Evolutionary conservation across 2,113 vertebrate genomes (phyloP), one percentile per base, ranked within the genome.

Genomic region (Mesembrinibis cayennensis): DNA sequence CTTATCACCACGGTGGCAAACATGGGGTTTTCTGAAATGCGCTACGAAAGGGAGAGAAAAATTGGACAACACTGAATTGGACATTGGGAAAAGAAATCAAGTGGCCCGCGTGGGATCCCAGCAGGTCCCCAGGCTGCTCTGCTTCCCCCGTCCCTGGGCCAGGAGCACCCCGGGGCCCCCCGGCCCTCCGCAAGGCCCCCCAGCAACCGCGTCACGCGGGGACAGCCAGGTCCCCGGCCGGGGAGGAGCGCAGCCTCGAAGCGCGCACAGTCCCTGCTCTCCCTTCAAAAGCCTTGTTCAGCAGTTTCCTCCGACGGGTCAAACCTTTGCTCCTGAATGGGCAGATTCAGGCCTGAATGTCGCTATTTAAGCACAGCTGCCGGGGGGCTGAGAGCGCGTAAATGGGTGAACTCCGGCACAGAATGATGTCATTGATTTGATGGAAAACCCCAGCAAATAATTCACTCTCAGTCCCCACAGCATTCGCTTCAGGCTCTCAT

Each of bases 261-360:
- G 47, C 1, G 3, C 19, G 18, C 36, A 9, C n/a, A 55, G n/a
- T 29, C 30, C 66, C 47, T 0, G 0, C 44, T 52, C 19, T 44
- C 63, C 63, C 50, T 42, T 91, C 74, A 93, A 97, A 97, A 90
- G 81, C 89, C 71, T 76, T 16, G 4, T 95, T 95, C 87, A 96
- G 96, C 87, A 58, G 65, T 84, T 92, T 85, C 73, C 86, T 92
- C 69, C 0, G 5, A 45, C 2, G 70, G 94, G 91, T 89, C 93
- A 91, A 36, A 87, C 76, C 53, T 81, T 81, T 32, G 84, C 74
- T 95, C 90, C 69, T 96, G 66, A 95, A 95, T 87, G 82, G 61
- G 82, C 82, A 76, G 91, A 96, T 93, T 94, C 82, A 96, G 79
- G 82, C 52, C 69, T 97, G 95, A 97, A 97, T 95, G 94, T 91